phyloP scores from a whole-genome alignment of 2,113 vertebrate species.

The Eulemur rufifrons region DNA sequence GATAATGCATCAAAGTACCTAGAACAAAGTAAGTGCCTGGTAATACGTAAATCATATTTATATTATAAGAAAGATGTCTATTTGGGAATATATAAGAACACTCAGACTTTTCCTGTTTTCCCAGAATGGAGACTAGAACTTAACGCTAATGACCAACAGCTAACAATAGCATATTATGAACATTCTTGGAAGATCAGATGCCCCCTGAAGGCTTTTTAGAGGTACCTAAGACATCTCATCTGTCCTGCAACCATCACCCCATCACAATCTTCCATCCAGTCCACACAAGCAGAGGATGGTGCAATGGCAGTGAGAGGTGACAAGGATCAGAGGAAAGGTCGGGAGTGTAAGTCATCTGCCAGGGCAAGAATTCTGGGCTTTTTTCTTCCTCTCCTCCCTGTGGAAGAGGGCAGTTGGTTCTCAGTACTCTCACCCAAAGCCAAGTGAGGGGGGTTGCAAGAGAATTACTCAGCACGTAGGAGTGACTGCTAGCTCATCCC shows the following conservation, averaged over 20 bases:
- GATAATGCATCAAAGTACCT: background rate
- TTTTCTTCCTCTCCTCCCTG: background rate
- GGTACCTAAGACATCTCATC: background rate
- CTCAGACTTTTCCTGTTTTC: background rate
- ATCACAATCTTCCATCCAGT: background rate
- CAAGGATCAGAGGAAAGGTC: background rate
- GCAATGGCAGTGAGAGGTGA: too few relatives aligned
- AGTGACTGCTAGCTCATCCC: background rate
- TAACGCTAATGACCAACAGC: background rate
- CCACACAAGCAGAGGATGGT: background rate
- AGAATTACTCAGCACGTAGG: background rate
- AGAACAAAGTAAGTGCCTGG: background rate
- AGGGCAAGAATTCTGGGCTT: background rate
- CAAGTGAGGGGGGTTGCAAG: background rate
- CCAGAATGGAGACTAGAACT: background rate
- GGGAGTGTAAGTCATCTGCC: background rate
- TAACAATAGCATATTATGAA: background rate
- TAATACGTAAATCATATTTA: background rate
- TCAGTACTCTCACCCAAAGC: background rate
- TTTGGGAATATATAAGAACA: background rate
- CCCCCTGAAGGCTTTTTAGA: background rate
- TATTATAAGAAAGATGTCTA: background rate
- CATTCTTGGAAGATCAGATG: background rate
- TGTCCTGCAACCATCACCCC: background rate
- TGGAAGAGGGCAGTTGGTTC: background rate